Conservation (phyloP, 2,888 invertebrate species). For the Sepioteuthis lessoniana region DNA sequence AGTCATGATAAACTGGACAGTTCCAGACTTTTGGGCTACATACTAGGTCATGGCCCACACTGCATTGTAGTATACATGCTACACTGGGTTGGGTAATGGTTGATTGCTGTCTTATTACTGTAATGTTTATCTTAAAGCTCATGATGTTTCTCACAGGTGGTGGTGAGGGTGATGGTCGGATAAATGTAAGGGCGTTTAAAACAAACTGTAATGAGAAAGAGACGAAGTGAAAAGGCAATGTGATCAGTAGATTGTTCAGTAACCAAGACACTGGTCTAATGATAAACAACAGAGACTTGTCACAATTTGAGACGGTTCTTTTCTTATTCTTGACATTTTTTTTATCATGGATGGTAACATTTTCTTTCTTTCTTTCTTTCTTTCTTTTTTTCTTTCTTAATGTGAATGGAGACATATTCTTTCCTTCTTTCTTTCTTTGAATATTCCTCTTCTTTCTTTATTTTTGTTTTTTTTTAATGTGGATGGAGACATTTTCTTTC, state of each 20-base stretch:
- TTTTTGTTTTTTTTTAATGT: too few species aligned
- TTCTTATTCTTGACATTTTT: neutral
- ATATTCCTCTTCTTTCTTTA: neutral
- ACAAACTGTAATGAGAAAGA: neutral
- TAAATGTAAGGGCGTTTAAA: neutral
- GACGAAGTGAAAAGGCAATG: neutral
- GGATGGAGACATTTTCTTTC: too few species aligned
- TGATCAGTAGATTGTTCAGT: neutral
- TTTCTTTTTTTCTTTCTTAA: neutral
- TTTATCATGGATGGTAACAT: neutral
- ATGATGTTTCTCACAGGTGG: neutral
- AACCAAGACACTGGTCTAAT: neutral
- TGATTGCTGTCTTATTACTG: neutral
- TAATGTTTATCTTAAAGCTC: neutral
- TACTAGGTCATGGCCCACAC: neutral
- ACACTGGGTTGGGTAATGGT: neutral
- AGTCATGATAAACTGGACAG: neutral
- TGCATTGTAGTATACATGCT: neutral
- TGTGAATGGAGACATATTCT: accelerated
- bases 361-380: neutral
- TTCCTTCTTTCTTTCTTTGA: neutral
- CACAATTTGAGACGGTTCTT: neutral
- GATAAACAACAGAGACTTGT: neutral
- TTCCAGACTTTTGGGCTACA: neutral
- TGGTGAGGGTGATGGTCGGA: neutral